A percentile compares a stretch with the other conserved stretches of the same genome.
Conservation (phyloP, 2,113 vertebrate species). For the Hippocampus abdominalis region DNA sequence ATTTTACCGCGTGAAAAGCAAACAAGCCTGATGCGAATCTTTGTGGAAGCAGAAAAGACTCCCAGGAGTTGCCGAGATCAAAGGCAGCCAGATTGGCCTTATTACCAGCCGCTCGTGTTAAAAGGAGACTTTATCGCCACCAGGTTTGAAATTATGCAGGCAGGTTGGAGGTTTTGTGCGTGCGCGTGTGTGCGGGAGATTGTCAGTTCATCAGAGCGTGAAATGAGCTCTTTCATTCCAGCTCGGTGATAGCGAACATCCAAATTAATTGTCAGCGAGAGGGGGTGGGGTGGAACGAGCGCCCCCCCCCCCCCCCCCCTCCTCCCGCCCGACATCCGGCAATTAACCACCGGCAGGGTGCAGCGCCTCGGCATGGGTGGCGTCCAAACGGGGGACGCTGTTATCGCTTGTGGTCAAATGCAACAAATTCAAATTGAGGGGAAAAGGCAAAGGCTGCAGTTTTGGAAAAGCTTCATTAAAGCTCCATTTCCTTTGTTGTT, state of each 20-base stretch:
- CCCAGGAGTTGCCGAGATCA: constrained; percentile 4
- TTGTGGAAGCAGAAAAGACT: constrained; percentile 5
- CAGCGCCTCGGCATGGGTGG: neutral
- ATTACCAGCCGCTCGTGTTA: constrained; percentile 6
- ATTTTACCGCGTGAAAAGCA: neutral
- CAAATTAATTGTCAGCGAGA: constrained; percentile 54
- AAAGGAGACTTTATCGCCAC: constrained; percentile 24
- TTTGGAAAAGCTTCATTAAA: too few relatives aligned
- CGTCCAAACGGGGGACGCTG: neutral
- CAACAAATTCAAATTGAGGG: too few relatives aligned
- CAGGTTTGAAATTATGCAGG: constrained; percentile 30
- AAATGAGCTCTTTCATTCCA: constrained; percentile 69
- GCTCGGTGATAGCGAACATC: constrained; percentile 27
- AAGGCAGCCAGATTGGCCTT: neutral
- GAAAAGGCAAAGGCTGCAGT: too few relatives aligned
- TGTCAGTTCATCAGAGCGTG: constrained; percentile 59
- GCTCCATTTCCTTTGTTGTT: too few relatives aligned
- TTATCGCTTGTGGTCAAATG: too few relatives aligned
- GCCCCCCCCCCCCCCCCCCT: neutral
- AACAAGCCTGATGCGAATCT: neutral
- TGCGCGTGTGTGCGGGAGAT: constrained; percentile 9
- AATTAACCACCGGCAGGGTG: constrained; percentile 18
- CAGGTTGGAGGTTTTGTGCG: constrained; percentile 27
- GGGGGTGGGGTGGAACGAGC: neutral
- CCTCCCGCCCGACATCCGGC: constrained; percentile 9